Conservation (phyloP, 2,113 vertebrate species). For the Galeopterus variegatus region DNA sequence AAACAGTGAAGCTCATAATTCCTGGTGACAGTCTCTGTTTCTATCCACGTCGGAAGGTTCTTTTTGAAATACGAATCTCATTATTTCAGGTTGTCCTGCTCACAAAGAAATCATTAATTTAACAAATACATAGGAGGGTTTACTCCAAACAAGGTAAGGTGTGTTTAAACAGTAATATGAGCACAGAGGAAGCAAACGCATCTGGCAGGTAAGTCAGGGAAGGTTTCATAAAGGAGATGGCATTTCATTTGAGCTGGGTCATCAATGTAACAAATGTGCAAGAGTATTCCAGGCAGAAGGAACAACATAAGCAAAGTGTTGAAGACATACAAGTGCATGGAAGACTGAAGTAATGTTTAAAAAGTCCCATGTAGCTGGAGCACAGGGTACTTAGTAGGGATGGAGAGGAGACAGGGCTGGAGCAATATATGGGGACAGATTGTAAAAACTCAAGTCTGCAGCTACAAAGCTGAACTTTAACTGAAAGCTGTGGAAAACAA, state of each 20-base stretch:
- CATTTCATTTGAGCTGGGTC: background rate
- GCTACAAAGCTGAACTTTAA: background rate
- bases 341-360: background rate
- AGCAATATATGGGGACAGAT: background rate
- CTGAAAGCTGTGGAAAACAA: background rate
- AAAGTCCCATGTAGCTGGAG: background rate
- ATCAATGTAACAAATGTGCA: background rate
- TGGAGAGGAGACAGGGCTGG: background rate
- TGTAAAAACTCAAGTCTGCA: background rate
- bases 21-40: background rate
- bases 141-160: background rate
- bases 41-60: background rate
- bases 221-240: background rate
- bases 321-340: background rate
- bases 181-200: background rate
- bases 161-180: slow-evolving; percentile 22
- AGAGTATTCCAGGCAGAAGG: background rate
- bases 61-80: slow-evolving; percentile 66
- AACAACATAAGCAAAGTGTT: background rate
- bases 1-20: background rate
- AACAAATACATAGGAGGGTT: background rate
- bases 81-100: slow-evolving; percentile 22
- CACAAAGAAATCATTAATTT: slow-evolving; percentile 65
- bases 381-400: background rate
- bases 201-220: background rate